Evolutionary conservation across 2,113 vertebrate genomes (phyloP).

Genomic region (Pao palembangensis): DNA sequence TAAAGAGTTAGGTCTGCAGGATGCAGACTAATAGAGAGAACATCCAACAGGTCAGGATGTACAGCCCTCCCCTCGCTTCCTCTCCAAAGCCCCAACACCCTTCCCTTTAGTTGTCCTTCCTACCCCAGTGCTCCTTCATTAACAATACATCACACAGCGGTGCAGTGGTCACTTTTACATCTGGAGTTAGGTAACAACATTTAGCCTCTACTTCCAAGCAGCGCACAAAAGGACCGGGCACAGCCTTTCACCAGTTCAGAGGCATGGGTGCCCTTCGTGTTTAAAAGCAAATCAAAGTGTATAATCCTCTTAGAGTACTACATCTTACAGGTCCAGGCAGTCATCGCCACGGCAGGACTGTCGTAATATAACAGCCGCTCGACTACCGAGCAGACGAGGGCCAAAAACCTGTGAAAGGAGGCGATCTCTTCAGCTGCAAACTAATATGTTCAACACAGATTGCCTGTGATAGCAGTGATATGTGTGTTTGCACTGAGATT

Average conservation of each 20-base stretch:
- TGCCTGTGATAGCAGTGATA: conserved; percentile 9
- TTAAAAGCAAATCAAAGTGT: conserved; percentile 27
- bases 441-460: conserved; percentile 21
- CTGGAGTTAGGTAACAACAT: not conserved
- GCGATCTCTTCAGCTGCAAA: conserved; percentile 26
- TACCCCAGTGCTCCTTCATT: conserved; percentile 46
- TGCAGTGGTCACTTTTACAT: conserved; percentile 20
- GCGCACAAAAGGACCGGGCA: conserved; percentile 1
- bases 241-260: conserved; percentile 19
- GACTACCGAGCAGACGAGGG: conserved; percentile 39
- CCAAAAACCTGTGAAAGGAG: conserved; percentile 30
- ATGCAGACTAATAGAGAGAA: conserved; percentile 54
- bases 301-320: conserved; percentile 62
- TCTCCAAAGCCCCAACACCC: conserved; percentile 36
- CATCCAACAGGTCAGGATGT: conserved; percentile 56
- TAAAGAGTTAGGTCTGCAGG: conserved; percentile 22
- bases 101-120: conserved; percentile 44
- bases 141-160: conserved; percentile 61
- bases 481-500: conserved; percentile 18
- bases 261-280: conserved; percentile 27
- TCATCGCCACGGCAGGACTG: conserved; percentile 52
- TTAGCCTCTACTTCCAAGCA: not conserved
- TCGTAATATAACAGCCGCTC: conserved; percentile 36
- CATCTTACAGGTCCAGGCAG: conserved; percentile 40
- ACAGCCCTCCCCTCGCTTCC: conserved; percentile 50